A percentile compares a stretch with the other conserved stretches of the same genome.
phyloP scores from a whole-genome alignment of 2,113 vertebrate genomes.

The Dissostichus mawsoni region DNA sequence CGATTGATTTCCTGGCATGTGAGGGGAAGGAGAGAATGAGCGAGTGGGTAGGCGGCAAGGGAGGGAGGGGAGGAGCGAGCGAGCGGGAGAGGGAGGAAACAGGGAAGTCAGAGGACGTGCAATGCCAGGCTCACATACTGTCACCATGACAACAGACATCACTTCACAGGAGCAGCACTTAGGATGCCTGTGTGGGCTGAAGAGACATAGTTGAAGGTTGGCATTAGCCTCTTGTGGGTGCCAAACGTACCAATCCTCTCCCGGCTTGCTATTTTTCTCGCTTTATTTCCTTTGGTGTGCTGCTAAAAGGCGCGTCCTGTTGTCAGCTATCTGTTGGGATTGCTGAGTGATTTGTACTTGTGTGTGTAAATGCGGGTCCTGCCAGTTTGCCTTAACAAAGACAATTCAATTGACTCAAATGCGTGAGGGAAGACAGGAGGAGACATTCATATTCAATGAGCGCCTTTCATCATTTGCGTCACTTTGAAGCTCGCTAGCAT shows the following conservation, averaged over 20 bases:
- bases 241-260: conserved; percentile 55
- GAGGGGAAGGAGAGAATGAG: conserved; percentile 65
- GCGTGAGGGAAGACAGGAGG: conserved; percentile 48
- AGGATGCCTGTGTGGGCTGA: conserved; percentile 82
- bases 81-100: conserved; percentile 41
- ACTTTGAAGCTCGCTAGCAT: conserved; percentile 76
- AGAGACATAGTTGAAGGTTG: conserved; percentile 77
- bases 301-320: conserved; percentile 41
- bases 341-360: conserved; percentile 61
- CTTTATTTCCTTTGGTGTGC: conserved; percentile 23
- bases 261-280: conserved; percentile 5
- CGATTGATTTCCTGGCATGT: conserved; percentile 76
- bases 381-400: conserved; percentile 73
- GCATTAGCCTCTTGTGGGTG: conserved; percentile 75
- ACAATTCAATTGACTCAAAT: conserved; percentile 62
- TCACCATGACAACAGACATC: conserved; percentile 87
- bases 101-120: conserved; percentile 76
- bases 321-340: conserved; percentile 53
- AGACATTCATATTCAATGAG: conserved; percentile 74
- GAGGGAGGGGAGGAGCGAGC: conserved; percentile 21
- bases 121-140: conserved; percentile 72
- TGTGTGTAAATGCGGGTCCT: conserved; percentile 60
- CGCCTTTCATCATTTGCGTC: conserved; percentile 67
- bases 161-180: conserved; percentile 81
- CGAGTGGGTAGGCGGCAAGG: conserved; percentile 53